Conservation (phyloP, 2,888 invertebrate species). For the Dicranocentrus wangi region DNA sequence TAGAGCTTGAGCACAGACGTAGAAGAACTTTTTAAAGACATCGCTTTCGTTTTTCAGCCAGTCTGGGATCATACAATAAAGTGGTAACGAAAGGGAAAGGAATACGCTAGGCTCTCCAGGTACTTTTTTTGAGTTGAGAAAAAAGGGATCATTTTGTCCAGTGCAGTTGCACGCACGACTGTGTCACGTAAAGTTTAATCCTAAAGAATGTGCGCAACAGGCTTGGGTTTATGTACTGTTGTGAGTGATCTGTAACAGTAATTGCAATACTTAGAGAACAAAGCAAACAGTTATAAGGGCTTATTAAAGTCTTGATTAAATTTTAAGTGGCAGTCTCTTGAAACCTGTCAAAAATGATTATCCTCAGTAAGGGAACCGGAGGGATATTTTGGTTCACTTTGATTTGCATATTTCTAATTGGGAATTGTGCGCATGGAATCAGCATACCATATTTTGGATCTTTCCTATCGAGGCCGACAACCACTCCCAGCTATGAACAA, state of each 20-base stretch:
- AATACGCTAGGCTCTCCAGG: not conserved
- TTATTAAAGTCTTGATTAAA: too few species aligned
- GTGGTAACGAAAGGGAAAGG: constrained; percentile 27
- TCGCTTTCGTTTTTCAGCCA: constrained; percentile 47
- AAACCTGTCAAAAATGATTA: constrained; percentile 22
- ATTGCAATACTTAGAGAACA: too few species aligned
- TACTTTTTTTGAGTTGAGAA: not conserved
- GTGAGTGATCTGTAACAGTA: too few species aligned
- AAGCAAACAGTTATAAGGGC: too few species aligned
- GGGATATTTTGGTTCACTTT: not conserved
- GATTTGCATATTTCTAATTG: not conserved
- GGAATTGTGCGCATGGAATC: constrained; percentile 8
- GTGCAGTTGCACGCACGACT: not conserved
- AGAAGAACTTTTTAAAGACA: not conserved
- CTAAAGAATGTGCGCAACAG: too few species aligned
- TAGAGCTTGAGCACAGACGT: too few species aligned
- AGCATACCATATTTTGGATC: constrained; percentile 44
- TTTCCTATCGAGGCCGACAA: not conserved
- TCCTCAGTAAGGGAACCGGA: not conserved
- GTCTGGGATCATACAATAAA: constrained; percentile 11
- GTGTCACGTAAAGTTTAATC: not conserved
- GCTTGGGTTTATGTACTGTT: too few species aligned
- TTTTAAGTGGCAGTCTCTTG: not conserved
- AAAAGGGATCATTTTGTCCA: not conserved
- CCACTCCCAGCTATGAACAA: not conserved